Conservation (phyloP, 2,888 invertebrate genomes). For the Tetheella fluctuosa region DNA sequence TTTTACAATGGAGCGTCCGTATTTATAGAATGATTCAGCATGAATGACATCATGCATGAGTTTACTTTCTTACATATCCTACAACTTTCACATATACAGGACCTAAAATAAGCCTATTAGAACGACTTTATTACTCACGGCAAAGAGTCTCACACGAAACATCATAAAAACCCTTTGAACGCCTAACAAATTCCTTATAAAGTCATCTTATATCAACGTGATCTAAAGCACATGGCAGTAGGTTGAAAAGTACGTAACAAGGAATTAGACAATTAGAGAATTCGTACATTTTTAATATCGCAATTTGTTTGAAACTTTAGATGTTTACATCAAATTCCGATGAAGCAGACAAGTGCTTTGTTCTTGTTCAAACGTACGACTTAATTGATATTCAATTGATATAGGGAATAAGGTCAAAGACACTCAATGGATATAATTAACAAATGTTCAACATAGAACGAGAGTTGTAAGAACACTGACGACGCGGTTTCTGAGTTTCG, state of each 20-base stretch:
- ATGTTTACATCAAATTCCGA: not conserved
- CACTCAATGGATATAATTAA: not conserved
- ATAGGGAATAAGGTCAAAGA: not conserved
- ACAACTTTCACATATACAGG: not conserved
- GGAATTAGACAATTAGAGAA: not conserved
- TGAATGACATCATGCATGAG: not conserved
- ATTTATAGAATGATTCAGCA: too few relatives aligned
- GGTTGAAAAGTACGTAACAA: not conserved
- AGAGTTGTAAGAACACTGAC: not conserved
- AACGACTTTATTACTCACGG: not conserved
- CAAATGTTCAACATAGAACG: not conserved
- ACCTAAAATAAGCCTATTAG: not conserved
- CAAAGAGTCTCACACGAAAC: not conserved
- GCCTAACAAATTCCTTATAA: not conserved
- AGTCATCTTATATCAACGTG: not conserved
- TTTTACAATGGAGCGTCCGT: too few relatives aligned
- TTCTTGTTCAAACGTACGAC: not conserved
- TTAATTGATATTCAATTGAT: slow-evolving; percentile 5
- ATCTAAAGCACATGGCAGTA: not conserved
- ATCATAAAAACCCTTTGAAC: not conserved
- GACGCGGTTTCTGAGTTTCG: not conserved
- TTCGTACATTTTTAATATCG: not conserved
- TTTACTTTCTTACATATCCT: not conserved
- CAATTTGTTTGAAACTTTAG: not conserved
- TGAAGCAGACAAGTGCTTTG: not conserved